Percentiles rank a stretch among this genome's conserved stretches.
Conservation (phyloP, 1,140 invertebrate genomes). For the Protaetia brevitarsis region DNA sequence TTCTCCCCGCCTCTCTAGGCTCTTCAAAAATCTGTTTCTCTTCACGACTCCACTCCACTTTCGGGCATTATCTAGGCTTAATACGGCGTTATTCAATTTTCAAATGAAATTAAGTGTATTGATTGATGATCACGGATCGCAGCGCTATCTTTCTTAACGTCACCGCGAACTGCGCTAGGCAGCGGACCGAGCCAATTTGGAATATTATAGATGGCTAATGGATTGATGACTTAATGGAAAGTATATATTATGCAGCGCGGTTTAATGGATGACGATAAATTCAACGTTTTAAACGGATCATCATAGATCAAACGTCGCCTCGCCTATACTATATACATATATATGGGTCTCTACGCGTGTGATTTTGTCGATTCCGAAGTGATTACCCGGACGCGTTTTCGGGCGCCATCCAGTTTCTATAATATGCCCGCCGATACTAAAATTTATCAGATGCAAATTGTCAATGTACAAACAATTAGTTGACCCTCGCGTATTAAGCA, state of each 20-base stretch:
- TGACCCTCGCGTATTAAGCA: slow-evolving; percentile 39
- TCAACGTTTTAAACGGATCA: too few species aligned
- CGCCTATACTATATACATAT: too few species aligned
- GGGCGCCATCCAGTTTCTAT: too few species aligned
- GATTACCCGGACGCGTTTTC: neutral
- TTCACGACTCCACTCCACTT: slow-evolving; percentile 29
- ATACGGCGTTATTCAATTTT: slow-evolving; percentile 33
- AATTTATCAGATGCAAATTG: slow-evolving; percentile 48
- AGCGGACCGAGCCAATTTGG: slow-evolving; percentile 18
- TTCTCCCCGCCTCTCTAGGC: slow-evolving; percentile 23
- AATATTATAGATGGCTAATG: slow-evolving; percentile 31
- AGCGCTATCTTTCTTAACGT: slow-evolving; percentile 4
- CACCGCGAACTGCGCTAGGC: slow-evolving; percentile 27
- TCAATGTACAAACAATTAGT: slow-evolving; percentile 49
- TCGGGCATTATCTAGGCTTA: slow-evolving; percentile 27
- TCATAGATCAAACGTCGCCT: too few species aligned
- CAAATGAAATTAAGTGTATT: slow-evolving; percentile 37
- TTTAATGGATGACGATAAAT: too few species aligned
- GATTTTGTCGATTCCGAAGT: too few species aligned
- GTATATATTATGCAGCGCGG: too few species aligned
- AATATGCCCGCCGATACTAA: too few species aligned
- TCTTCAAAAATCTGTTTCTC: slow-evolving; percentile 31
- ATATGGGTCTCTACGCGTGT: too few species aligned
- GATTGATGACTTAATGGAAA: slow-evolving; percentile 37
- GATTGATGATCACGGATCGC: slow-evolving; percentile 31